Conservation (phyloP, 2,888 invertebrate genomes). For the Acrobeloides nanus region DNA sequence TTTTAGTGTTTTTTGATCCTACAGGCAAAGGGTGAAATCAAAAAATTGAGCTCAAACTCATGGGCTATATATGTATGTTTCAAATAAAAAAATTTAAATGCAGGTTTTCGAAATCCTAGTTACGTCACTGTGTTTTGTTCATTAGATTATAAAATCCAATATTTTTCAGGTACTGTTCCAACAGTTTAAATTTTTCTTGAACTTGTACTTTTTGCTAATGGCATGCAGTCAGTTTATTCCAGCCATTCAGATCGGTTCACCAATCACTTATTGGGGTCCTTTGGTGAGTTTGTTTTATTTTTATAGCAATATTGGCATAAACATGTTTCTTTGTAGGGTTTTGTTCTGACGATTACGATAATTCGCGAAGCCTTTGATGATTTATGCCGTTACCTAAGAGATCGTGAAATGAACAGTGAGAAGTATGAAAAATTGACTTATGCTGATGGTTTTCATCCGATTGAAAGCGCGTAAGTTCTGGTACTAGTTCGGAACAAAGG, state of each 20-base stretch:
- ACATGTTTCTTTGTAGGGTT: slow-evolving; percentile 64
- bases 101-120: too few species aligned
- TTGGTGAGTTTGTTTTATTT: slow-evolving; percentile 58
- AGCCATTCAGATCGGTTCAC: slow-evolving; percentile 86
- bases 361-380: slow-evolving; percentile 95
- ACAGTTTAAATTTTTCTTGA: slow-evolving; percentile 97
- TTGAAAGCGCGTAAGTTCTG: slow-evolving; percentile 65
- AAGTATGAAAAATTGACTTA: slow-evolving; percentile 76
- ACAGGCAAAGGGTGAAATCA: too few species aligned
- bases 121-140: too few species aligned
- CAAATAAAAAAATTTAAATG: too few species aligned
- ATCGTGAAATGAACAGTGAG: slow-evolving; percentile 90
- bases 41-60: too few species aligned
- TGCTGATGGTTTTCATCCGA: slow-evolving; percentile 59
- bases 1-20: too few species aligned
- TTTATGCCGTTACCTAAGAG: slow-evolving; percentile 79
- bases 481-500: background rate
- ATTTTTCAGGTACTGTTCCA: slow-evolving; percentile 76
- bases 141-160: slow-evolving; percentile 15
- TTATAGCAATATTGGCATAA: background rate
- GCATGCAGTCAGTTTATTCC: slow-evolving; percentile 95
- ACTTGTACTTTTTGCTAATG: slow-evolving; percentile 95
- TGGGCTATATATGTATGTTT: too few species aligned
- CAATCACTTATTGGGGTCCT: slow-evolving; percentile 99
- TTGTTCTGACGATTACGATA: slow-evolving; percentile 89